Evolutionary conservation across 2,113 vertebrate species (phyloP).

Genomic region (Phaetusa simplex): DNA sequence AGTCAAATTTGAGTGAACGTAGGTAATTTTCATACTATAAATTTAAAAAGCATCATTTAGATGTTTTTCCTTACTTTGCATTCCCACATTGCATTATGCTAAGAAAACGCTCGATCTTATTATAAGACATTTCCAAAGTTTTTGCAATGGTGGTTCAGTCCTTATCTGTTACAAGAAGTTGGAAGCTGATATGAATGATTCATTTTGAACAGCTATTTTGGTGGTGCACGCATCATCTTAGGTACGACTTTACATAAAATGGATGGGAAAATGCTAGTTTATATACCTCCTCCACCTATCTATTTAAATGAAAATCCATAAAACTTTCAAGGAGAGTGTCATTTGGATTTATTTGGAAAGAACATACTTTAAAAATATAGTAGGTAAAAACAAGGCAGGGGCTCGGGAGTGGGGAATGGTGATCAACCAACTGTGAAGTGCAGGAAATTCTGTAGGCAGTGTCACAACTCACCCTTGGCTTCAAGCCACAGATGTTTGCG

Average conservation of each 20-base stretch:
- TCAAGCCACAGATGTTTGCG: neutral
- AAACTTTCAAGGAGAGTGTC: neutral
- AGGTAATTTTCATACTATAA: neutral
- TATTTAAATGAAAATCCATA: conserved; percentile 27
- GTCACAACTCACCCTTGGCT: neutral
- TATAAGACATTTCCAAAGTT: neutral
- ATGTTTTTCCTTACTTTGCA: neutral
- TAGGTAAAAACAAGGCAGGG: neutral
- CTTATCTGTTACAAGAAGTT: neutral
- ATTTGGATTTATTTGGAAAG: neutral
- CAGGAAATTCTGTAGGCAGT: neutral
- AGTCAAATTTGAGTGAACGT: neutral
- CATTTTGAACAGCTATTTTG: conserved; percentile 46
- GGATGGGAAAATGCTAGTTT: conserved; percentile 8
- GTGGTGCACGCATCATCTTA: neutral
- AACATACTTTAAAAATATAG: neutral
- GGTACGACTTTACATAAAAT: neutral
- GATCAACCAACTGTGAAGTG: neutral
- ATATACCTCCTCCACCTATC: conserved; percentile 34
- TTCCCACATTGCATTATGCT: neutral
- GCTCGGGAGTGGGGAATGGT: neutral
- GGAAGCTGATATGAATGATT: conserved; percentile 10
- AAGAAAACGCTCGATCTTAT: neutral
- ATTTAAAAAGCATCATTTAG: neutral
- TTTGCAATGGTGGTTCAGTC: neutral